Evolutionary conservation across 2,113 vertebrate genomes (phyloP), one percentile per base, ranked within the genome.

Genomic region (Nyctereutes procyonoides): DNA sequence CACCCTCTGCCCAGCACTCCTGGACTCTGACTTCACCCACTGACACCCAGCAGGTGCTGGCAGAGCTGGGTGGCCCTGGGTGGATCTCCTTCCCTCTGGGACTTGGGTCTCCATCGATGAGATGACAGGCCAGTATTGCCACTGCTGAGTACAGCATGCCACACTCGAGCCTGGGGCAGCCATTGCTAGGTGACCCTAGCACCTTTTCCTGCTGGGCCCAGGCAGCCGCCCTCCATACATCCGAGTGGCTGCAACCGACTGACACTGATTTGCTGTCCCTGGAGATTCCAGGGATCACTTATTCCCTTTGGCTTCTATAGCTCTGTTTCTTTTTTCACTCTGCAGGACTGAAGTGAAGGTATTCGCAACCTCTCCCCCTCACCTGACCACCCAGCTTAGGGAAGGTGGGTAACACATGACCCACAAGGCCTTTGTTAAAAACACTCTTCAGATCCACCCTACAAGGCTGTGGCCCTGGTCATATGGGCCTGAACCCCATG

Each of bases 231-330:
- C 76, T 88, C 55, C 82, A 10, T 32, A 1, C 0, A 77, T 8
- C 30, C 0, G 3, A 67, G 65, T 0, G 22, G 65, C 24, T 26
- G 2, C 19, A 35, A 35, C 10, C 15, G 3, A 14, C 32, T 0
- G 14, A 67, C 26, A 6, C 11, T 63, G 15, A 1, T 7, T 9
- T 20, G n/a, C 51, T 9, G 1, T 22, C n/a, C 79, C 65, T 14
- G 73, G 2, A 24, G 22, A 17, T 6, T 43, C 13, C 9, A 30
- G 19, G 5, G n/a, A 43, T 55, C 48, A 60, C 30, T 8, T 56
- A 6, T 8, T 73, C 62, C 69, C 51, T 80, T n/a, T 76, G 20
- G 15, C 74, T 48, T 51, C 55, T 9, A 15, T 2, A 13, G 43
- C n/a, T n/a, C 55, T 35, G 6, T 51, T 55, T 63, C 16, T 32